Conservation (phyloP, 2,113 vertebrate species). For the Aptenodytes forsteri region DNA sequence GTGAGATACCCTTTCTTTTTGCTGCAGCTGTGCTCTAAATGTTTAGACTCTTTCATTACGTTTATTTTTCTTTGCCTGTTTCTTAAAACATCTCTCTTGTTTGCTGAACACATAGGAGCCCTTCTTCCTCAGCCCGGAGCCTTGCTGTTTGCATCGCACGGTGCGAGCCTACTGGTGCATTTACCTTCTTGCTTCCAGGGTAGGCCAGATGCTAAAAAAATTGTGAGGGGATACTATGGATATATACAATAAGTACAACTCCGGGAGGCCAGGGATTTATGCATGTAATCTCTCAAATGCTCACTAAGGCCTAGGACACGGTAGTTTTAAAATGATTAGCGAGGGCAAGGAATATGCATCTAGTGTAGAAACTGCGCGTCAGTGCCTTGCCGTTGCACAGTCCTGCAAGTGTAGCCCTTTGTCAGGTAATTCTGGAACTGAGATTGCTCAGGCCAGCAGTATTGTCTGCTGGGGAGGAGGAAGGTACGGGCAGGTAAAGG, state of each 20-base stretch:
- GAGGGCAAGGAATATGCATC: not conserved
- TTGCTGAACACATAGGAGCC: not conserved
- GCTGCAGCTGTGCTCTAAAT: not conserved
- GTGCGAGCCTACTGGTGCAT: not conserved
- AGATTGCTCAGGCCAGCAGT: not conserved
- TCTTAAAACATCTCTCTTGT: not conserved
- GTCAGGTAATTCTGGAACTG: not conserved
- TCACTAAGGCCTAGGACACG: not conserved
- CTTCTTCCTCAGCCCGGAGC: not conserved
- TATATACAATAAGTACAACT: not conserved
- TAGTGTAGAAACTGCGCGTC: fast-evolving
- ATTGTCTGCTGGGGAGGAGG: not conserved
- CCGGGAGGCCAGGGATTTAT: not conserved
- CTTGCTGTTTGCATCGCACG: not conserved
- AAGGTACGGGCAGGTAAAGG: not conserved
- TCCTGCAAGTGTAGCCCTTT: not conserved
- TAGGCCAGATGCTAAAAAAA: not conserved
- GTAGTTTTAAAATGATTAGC: not conserved
- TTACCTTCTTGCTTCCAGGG: not conserved
- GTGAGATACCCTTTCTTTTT: not conserved
- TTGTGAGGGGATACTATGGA: not conserved
- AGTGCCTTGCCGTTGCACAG: not conserved
- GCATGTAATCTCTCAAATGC: not conserved
- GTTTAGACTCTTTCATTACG: not conserved
- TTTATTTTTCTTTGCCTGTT: not conserved